Conservation (phyloP, 2,113 vertebrate species). For the Anarrhichthys ocellatus region DNA sequence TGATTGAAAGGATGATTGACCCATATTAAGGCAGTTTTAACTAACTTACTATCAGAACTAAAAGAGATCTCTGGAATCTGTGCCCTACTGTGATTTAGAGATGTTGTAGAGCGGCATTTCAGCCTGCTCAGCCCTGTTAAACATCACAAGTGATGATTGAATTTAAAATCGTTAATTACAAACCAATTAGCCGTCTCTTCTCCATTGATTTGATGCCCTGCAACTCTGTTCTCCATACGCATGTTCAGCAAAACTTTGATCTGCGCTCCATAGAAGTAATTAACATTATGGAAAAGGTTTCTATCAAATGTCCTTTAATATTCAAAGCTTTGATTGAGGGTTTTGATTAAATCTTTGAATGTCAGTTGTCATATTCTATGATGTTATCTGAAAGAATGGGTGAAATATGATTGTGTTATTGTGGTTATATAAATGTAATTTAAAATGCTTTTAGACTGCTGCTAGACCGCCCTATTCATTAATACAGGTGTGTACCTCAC, state of each 20-base stretch:
- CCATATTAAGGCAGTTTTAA: not conserved
- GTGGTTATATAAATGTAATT: not conserved
- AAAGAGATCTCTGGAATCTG: not conserved
- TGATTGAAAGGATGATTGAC: not conserved
- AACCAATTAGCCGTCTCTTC: no score
- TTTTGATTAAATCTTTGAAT: not conserved
- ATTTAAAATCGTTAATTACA: no score
- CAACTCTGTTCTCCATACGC: no score
- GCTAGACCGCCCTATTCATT: not conserved
- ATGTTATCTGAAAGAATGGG: not conserved
- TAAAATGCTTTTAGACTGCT: not conserved
- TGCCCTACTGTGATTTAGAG: not conserved
- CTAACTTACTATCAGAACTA: not conserved
- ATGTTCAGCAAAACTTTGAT: no score
- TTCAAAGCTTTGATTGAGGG: not conserved
- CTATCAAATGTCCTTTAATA: not conserved
- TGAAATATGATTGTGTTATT: not conserved
- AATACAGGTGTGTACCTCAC: not conserved
- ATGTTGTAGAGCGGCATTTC: not conserved
- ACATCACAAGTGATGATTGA: no score
- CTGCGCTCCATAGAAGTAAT: not conserved
- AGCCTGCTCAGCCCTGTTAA: not conserved
- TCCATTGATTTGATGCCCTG: no score
- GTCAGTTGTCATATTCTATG: not conserved
- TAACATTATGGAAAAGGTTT: not conserved